Percentiles rank a stretch among this genome's conserved stretches.
Conservation (phyloP, 2,797 vertebrate genomes). For the Mormyrus proboscirostris region DNA sequence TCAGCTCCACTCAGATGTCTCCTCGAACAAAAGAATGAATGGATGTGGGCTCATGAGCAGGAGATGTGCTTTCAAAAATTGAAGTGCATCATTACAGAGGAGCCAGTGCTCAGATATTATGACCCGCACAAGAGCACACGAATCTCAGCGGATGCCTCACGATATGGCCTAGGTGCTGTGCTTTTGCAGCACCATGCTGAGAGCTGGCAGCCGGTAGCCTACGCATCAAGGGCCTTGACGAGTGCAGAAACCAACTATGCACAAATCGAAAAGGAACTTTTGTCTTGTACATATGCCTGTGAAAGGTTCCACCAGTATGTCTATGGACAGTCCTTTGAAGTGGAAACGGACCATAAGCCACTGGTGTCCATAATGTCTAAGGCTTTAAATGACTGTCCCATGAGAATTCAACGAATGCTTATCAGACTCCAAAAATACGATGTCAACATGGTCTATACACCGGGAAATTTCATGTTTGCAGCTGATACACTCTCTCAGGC, state of each 20-base stretch:
- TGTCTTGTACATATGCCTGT: slow-evolving; percentile 10
- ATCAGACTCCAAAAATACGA: slow-evolving; percentile 28
- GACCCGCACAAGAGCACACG: too few species aligned
- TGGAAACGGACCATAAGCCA: slow-evolving; percentile 21
- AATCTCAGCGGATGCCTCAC: too few species aligned
- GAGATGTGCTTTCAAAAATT: too few species aligned
- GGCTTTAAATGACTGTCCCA: background rate
- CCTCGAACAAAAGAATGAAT: too few species aligned
- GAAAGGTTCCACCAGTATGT: slow-evolving; percentile 25
- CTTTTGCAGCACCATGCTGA: too few species aligned
- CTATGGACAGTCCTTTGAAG: slow-evolving; percentile 20
- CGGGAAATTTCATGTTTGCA: slow-evolving; percentile 15
- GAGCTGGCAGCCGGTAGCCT: too few species aligned
- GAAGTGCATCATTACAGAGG: too few species aligned
- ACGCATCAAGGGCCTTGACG: background rate
- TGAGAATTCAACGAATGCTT: slow-evolving; percentile 5
- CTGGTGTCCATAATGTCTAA: background rate
- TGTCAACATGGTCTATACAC: slow-evolving; percentile 24
- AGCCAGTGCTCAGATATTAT: too few species aligned
- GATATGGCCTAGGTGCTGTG: too few species aligned
- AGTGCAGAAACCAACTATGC: background rate
- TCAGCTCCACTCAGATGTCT: too few species aligned
- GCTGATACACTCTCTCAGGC: too few species aligned
- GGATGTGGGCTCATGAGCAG: too few species aligned
- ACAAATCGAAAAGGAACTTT: slow-evolving; percentile 16